Base-by-base conservation (phyloP, 2,797 vertebrate species). In the Rhynchonycteris naso region DNA sequence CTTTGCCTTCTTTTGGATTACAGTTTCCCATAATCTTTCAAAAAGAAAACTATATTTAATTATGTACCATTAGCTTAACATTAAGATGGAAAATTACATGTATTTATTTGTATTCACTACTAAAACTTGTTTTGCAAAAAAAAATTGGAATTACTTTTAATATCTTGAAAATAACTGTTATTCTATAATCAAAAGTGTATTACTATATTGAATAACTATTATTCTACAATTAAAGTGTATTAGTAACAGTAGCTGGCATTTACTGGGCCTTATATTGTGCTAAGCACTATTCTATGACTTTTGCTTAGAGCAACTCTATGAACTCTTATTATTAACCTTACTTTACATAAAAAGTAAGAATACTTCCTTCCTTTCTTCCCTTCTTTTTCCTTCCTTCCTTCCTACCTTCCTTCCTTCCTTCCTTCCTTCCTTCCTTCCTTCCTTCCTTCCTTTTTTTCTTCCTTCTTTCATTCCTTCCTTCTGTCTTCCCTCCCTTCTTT, bases 341-440 rank as follows among this genome's bases (percentile, higher is more conserved):
- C 74, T 74, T 80, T 87, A 78, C 21, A 9, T 30, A n/a, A 94
- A 38, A 38, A 92, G 74, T 35, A 8, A 92, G 94, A 43, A 5
- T 43, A 43, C 43, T 43, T 43, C 8, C 8, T 43, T 5, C 43
- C 43, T 7, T 43, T 43, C 38, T 43, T 43, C 38, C 38, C 38
- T 43, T 43, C 43, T 43, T 43, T 43, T 43, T 7, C 43, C 43
- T 43, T 43, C 8, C 43, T 43, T 43, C 8, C 43, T 43, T 43
- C 18, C 2, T 65, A 13, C 19, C 38, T 59, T 28, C 1, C 7
- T 43, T 21, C 8, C 1, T 11, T 19, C 24, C 9, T 18, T 18
- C 7, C 1, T 18, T 24, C 8, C 7, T 19, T 18, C 4, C 16
- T n/a, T 5, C 2, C n/a, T n/a, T 43, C 18, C 2, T 65, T 21